Evolutionary conservation across 2,113 vertebrate species (phyloP).

Genomic region (Atlantisia rogersi): DNA sequence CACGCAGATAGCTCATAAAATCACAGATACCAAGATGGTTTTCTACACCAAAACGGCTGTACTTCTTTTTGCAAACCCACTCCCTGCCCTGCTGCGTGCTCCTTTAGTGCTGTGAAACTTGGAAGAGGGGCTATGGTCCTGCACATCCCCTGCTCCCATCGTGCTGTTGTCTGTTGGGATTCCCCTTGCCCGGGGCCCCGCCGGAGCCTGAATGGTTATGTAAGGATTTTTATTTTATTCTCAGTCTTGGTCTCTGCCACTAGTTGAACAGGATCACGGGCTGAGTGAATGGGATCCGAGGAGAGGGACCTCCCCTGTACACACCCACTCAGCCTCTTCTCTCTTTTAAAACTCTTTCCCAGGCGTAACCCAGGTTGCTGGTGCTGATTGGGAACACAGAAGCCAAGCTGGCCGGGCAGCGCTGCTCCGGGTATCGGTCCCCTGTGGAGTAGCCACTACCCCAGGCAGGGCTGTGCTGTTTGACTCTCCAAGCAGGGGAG

Average conservation of each 20-base stretch:
- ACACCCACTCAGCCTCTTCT: slow-evolving; percentile 19
- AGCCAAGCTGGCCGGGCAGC: neutral
- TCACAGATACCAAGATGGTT: neutral
- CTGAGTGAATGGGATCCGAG: slow-evolving; percentile 37
- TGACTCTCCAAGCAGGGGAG: slow-evolving; percentile 43
- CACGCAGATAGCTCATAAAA: neutral
- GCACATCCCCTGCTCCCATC: neutral
- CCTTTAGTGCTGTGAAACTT: neutral
- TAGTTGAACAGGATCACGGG: slow-evolving; percentile 65
- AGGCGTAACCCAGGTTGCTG: neutral
- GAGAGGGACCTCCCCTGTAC: neutral
- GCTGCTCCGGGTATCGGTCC: neutral
- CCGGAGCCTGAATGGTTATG: slow-evolving; percentile 49
- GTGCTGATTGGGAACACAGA: neutral
- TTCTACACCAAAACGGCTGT: neutral
- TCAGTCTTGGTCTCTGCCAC: slow-evolving; percentile 53
- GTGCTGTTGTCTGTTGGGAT: slow-evolving; percentile 61
- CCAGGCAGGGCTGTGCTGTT: slow-evolving; percentile 6
- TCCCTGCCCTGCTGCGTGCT: too few relatives aligned
- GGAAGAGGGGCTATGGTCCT: neutral
- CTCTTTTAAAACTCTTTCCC: slow-evolving; percentile 1
- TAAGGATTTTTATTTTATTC: slow-evolving; percentile 70
- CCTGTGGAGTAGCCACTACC: neutral
- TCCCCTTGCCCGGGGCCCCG: slow-evolving; percentile 38
- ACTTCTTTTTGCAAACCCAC: neutral